These are phyloP conservation scores for Hirtodrosophila alboralis DNA, from an alignment of 2,888 invertebrate genomes.

Conservation along the genomic window DNA sequence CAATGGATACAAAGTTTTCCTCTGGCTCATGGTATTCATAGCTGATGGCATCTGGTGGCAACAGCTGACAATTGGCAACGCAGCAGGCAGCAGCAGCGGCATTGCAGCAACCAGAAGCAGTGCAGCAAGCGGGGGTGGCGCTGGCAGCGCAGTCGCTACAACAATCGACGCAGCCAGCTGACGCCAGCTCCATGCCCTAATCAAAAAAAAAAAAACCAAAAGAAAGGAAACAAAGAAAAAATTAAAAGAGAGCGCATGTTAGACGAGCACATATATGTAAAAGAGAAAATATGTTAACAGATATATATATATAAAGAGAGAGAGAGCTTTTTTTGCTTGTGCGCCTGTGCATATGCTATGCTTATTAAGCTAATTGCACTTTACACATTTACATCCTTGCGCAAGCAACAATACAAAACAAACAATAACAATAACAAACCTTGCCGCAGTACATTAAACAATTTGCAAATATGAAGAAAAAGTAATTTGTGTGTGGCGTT, in stretches of 20 bases:
- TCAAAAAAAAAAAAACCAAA: slow-evolving; percentile 1
- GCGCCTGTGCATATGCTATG: slow-evolving; percentile 59
- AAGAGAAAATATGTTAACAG: too few relatives aligned
- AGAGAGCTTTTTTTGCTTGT: slow-evolving; percentile 8
- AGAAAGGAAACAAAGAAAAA: neutral
- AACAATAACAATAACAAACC: slow-evolving; percentile 19
- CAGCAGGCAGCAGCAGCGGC: slow-evolving; percentile 48
- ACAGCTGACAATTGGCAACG: slow-evolving; percentile 50
- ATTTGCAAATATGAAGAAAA: slow-evolving; percentile 22
- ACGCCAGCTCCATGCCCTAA: slow-evolving; percentile 55
- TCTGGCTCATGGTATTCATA: slow-evolving; percentile 81
- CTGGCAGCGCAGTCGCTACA: slow-evolving; percentile 51
- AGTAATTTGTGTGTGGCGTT: slow-evolving; percentile 20
- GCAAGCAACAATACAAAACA: slow-evolving; percentile 6
- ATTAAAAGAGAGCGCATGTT: too few relatives aligned
- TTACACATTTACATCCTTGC: slow-evolving; percentile 34
- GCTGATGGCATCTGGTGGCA: slow-evolving; percentile 43
- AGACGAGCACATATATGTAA: too few relatives aligned
- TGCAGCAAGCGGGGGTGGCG: slow-evolving; percentile 39
- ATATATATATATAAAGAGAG: neutral
- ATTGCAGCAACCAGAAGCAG: slow-evolving; percentile 22
- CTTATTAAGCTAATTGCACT: slow-evolving; percentile 31
- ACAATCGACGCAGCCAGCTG: slow-evolving; percentile 57
- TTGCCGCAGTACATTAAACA: slow-evolving; percentile 34
- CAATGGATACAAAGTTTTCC: slow-evolving; percentile 83